Base-by-base conservation (phyloP, 2,888 invertebrate genomes). In the Cosmorhoe ocellata region DNA sequence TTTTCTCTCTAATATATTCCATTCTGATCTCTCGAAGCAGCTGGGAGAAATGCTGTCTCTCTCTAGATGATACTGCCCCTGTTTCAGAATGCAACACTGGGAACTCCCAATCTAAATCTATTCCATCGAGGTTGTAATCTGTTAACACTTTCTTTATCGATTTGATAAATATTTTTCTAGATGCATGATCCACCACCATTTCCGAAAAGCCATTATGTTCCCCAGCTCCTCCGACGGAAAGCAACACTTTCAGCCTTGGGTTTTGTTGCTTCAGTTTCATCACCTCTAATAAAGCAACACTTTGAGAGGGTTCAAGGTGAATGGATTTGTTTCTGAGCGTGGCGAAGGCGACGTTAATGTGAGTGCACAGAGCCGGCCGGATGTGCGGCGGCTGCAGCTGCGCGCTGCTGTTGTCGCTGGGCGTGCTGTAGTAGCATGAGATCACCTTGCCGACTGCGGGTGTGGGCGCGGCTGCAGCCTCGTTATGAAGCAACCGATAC, bases 81-180 rank as follows among this genome's bases (percentile, higher is more conserved):
- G 4, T 24, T 10, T 42, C 2, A 59, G 42, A 3, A n/a, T 84
- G 73, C 68, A 94, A 91, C 0, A 92, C 94, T 1, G 97, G 97
- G 78, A 97, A 97, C 74, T 97, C 97, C 96, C 96, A 97, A 73
- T 97, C 97, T 24, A 96, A 79, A 79, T 97, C 95, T 0, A 95
- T 77, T 4, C 95, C 95, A 77, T 95, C 95, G 22, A 95, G 78
- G 28, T 84, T 84, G 56, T 91, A 91, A 18, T 83, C 80, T 51
- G 85, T 85, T 24, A 94, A 81, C 31, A 91, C 76, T 51, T 84
- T 71, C 59, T 91, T 92, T 0, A 93, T 65, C 0, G 93, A 92
- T 58, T 79, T 86, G 10, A 93, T 91, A 52, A 93, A 93, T 22
- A 73, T 79, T 84, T 95, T 95, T 55, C 96, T 92, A 42, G 92